These are phyloP conservation scores for Aleiodes leptofemur DNA, from an alignment of 2,888 invertebrate species.

Conservation along the genomic window DNA sequence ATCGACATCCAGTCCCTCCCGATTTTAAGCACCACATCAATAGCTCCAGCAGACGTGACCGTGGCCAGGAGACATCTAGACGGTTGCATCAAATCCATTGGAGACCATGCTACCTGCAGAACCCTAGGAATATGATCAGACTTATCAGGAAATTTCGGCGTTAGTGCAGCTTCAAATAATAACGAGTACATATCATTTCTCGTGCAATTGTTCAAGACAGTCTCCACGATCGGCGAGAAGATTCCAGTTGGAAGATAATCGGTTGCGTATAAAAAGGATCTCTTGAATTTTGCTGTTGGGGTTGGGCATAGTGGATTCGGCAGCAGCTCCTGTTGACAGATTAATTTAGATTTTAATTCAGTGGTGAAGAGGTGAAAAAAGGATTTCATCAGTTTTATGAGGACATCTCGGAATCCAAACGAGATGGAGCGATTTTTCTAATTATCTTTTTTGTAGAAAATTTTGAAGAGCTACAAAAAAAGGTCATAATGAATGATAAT, in stretches of 20 bases:
- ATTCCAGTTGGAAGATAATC: slow-evolving; percentile 60
- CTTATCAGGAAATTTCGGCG: slow-evolving; percentile 63
- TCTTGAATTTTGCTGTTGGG: slow-evolving; percentile 62
- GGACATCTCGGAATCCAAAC: slow-evolving; percentile 1
- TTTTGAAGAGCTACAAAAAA: too few species aligned
- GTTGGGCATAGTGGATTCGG: slow-evolving; percentile 65
- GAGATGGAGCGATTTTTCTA: background rate
- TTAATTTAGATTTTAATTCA: too few species aligned
- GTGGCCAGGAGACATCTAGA: slow-evolving; percentile 65
- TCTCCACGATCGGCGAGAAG: slow-evolving; percentile 54
- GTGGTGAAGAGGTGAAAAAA: too few species aligned
- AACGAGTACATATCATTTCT: slow-evolving; percentile 64
- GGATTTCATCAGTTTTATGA: slow-evolving; percentile 1
- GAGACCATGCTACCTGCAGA: slow-evolving; percentile 66
- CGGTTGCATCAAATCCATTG: slow-evolving; percentile 62
- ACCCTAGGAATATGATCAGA: slow-evolving; percentile 59
- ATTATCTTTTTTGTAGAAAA: too few species aligned
- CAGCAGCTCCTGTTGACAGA: slow-evolving; percentile 63
- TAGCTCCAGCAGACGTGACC: slow-evolving; percentile 66
- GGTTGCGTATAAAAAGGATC: slow-evolving; percentile 68
- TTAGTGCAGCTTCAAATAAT: slow-evolving; percentile 64
- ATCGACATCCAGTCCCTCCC: slow-evolving; percentile 65
- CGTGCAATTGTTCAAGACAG: slow-evolving; percentile 59
- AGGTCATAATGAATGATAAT: too few species aligned
- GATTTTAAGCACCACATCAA: slow-evolving; percentile 63